Conservation (phyloP, 2,113 vertebrate genomes). For the Struthio camelus region DNA sequence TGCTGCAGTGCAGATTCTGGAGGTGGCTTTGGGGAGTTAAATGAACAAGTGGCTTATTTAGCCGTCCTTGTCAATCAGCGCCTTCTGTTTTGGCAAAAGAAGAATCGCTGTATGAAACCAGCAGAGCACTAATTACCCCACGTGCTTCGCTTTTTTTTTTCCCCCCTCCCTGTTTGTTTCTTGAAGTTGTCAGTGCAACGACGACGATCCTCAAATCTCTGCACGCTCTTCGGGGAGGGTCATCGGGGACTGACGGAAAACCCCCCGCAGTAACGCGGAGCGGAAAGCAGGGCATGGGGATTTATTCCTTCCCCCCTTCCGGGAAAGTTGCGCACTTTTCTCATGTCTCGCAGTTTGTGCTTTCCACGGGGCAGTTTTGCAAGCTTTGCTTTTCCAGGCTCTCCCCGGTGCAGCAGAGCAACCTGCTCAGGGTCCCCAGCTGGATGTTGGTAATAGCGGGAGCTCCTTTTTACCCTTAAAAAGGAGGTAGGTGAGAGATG, state of each 20-base stretch:
- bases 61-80: slow-evolving; percentile 20
- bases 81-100: not conserved
- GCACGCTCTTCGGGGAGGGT: not conserved
- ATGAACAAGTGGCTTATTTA: slow-evolving; percentile 6
- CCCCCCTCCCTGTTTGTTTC: too few relatives aligned
- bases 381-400: accelerated
- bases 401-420: accelerated
- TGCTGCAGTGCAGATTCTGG: not conserved
- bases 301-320: accelerated
- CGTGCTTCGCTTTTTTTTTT: not conserved
- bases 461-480: not conserved
- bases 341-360: accelerated
- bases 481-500: too few relatives aligned
- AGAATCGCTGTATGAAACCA: not conserved
- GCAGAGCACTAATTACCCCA: not conserved
- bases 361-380: not conserved
- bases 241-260: not conserved
- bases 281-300: not conserved
- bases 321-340: accelerated
- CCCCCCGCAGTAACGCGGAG: not conserved
- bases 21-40: not conserved
- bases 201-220: not conserved
- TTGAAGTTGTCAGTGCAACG: not conserved
- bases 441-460: not conserved
- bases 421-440: accelerated